These are phyloP conservation scores for Plecotus auritus DNA, from an alignment of 2,113 vertebrate species.

Conservation along the genomic window DNA sequence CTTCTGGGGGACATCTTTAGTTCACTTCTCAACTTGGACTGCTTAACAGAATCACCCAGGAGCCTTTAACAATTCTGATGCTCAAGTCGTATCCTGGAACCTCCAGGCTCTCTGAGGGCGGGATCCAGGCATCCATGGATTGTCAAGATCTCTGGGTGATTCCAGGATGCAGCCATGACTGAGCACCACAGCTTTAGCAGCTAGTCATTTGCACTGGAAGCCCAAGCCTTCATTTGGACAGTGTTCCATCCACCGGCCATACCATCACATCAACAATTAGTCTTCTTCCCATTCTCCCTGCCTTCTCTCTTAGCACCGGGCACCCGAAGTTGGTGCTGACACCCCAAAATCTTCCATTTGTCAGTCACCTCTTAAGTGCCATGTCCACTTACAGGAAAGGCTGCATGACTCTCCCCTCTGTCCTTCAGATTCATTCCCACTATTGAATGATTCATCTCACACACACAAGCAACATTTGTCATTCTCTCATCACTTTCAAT, in stretches of 20 bases:
- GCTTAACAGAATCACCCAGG: neutral
- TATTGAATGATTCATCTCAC: constrained; percentile 18
- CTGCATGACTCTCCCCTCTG: neutral
- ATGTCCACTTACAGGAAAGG: neutral
- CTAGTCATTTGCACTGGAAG: fast-evolving
- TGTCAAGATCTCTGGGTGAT: neutral
- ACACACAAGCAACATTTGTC: fast-evolving
- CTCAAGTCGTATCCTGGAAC: neutral
- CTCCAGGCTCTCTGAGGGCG: neutral
- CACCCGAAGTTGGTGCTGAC: neutral
- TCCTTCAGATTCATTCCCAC: neutral
- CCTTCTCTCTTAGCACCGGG: neutral
- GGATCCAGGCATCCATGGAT: fast-evolving
- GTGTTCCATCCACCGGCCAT: neutral
- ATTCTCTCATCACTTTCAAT: constrained; percentile 14
- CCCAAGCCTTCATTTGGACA: fast-evolving
- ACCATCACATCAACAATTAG: neutral
- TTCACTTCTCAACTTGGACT: neutral
- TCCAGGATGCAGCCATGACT: fast-evolving
- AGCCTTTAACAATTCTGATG: neutral
- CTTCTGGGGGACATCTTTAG: neutral
- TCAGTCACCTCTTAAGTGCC: neutral
- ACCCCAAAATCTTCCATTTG: neutral
- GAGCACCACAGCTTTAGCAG: neutral
- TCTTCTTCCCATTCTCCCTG: neutral